phyloP scores from a whole-genome alignment of 2,888 invertebrate genomes.

The Seira sanloemensis region DNA sequence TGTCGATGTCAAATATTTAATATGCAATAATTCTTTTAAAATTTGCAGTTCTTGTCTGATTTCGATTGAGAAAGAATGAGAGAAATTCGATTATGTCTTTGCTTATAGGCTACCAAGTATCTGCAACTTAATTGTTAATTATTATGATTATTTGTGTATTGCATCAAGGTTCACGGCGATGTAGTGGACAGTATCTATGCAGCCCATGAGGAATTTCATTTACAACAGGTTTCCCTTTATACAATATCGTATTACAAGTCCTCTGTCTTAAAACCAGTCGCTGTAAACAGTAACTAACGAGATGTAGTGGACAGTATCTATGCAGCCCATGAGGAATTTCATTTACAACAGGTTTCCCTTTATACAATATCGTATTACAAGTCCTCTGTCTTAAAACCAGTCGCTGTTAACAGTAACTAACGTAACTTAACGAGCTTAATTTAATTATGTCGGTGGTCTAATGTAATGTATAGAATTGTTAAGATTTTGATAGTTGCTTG shows the following conservation, averaged over 20 bases:
- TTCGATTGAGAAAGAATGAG: no score
- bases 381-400: neutral
- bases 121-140: no score
- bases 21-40: no score
- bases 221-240: slow-evolving; percentile 41
- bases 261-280: neutral
- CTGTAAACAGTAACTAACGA: neutral
- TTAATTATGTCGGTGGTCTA: no score
- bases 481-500: no score
- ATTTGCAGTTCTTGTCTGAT: no score
- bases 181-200: slow-evolving; percentile 71
- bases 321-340: neutral
- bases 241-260: neutral
- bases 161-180: slow-evolving; percentile 71
- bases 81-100: no score
- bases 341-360: slow-evolving; percentile 39
- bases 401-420: neutral
- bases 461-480: no score
- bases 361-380: neutral
- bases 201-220: slow-evolving; percentile 65
- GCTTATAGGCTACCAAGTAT: no score
- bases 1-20: no score
- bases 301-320: neutral
- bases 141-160: slow-evolving; percentile 57
- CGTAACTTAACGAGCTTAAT: neutral